phyloP scores from a whole-genome alignment of 2,113 vertebrate genomes.

The Laticauda colubrina region DNA sequence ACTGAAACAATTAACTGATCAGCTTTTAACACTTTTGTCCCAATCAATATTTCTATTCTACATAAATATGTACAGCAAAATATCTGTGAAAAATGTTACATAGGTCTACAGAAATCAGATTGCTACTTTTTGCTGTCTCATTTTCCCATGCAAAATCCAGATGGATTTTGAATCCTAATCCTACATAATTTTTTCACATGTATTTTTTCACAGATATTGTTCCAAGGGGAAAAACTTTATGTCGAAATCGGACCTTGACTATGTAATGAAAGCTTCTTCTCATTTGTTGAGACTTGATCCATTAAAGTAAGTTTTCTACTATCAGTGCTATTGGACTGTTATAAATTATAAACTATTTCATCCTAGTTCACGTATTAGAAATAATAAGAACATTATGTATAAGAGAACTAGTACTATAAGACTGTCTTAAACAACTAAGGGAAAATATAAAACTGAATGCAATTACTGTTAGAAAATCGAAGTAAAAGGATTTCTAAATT shows the following conservation, averaged over 20 bases:
- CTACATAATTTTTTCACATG: conserved; percentile 38
- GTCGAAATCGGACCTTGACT: conserved; percentile 32
- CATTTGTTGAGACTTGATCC: conserved; percentile 34
- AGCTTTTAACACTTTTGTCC: background rate
- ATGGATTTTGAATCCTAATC: conserved; percentile 21
- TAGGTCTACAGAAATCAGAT: conserved; percentile 16
- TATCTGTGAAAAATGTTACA: conserved; percentile 26
- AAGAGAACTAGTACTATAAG: background rate
- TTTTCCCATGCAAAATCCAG: conserved; percentile 16
- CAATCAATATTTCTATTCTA: background rate
- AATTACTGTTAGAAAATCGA: background rate
- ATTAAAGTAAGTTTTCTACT: conserved; percentile 34
- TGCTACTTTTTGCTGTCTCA: conserved; percentile 1
- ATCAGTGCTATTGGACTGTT: conserved; percentile 11
- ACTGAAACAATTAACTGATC: background rate
- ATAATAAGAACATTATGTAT: background rate
- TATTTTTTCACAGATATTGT: conserved; percentile 37
- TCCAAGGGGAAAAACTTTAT: conserved; percentile 27
- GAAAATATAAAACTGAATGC: background rate
- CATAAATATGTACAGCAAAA: conserved; percentile 3
- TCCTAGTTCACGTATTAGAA: background rate
- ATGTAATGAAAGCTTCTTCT: conserved; percentile 35
- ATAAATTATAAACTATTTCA: conserved; percentile 19
- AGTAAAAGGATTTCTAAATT: background rate
- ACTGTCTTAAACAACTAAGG: background rate